Evolutionary conservation across 2,113 vertebrate species (phyloP).

Genomic region (Arizona elegans): DNA sequence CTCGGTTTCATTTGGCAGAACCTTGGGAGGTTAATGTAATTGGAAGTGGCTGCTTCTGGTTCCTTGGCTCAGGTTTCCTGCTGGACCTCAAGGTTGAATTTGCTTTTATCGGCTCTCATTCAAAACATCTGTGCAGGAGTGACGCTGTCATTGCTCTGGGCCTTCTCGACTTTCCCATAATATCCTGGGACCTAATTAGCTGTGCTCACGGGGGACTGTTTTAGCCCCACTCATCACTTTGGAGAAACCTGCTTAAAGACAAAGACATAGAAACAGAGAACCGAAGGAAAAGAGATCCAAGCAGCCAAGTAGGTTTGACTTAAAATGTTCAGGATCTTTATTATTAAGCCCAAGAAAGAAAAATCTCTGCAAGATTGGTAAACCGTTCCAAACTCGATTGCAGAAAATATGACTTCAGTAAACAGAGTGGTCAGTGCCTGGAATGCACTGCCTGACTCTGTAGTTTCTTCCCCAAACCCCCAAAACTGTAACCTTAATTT

Average conservation of each 20-base stretch:
- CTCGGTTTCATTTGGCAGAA: constrained; percentile 30
- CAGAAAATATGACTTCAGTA: too few species aligned
- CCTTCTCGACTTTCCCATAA: neutral
- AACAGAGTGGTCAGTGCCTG: too few species aligned
- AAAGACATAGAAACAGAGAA: neutral
- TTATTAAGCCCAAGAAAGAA: neutral
- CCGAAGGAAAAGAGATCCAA: neutral
- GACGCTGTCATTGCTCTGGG: neutral
- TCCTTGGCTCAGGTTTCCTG: accelerated
- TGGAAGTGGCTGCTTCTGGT: neutral
- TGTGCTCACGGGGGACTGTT: neutral
- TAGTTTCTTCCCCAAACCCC: too few species aligned
- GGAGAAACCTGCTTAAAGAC: neutral
- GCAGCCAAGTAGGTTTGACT: neutral
- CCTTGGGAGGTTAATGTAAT: constrained; percentile 51
- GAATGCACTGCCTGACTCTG: too few species aligned
- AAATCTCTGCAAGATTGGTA: neutral
- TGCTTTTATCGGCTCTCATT: neutral
- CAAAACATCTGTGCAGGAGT: neutral
- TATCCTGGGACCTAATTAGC: neutral
- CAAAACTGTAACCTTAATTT: too few species aligned
- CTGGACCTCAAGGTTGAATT: neutral
- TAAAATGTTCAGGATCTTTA: neutral
- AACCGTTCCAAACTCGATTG: too few species aligned
- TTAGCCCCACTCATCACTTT: neutral